phyloP scores from a whole-genome alignment of 1,140 invertebrate genomes.

The Zaprionus lachaisei region DNA sequence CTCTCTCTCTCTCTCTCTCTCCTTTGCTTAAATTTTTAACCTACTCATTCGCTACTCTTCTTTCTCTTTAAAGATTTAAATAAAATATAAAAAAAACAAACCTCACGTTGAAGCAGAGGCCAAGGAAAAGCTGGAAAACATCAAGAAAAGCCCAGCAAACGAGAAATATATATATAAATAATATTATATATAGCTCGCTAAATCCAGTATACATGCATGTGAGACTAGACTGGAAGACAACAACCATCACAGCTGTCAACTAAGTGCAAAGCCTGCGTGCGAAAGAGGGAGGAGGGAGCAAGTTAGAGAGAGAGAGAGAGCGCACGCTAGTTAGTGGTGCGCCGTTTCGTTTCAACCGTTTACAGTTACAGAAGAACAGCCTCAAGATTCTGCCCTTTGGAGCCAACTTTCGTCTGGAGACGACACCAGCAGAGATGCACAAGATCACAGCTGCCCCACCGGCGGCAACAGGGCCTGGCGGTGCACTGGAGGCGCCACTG shows the following conservation, averaged over 20 bases:
- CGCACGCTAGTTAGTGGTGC: conserved; percentile 20
- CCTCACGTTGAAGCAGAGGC: neutral
- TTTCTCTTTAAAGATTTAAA: conserved; percentile 32
- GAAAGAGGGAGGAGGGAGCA: neutral
- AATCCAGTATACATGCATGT: conserved; percentile 16
- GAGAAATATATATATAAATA: conserved; percentile 8
- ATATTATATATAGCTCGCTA: neutral
- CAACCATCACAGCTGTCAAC: neutral
- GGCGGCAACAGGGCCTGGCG: conserved; percentile 66
- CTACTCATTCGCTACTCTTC: conserved; percentile 8
- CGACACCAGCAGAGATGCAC: conserved; percentile 80
- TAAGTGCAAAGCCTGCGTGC: neutral
- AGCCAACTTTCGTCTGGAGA: conserved; percentile 82
- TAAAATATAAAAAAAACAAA: conserved; percentile 3
- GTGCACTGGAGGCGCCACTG: conserved; percentile 84
- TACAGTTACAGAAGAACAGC: conserved; percentile 54
- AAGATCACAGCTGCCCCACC: conserved; percentile 77
- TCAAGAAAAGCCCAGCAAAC: conserved; percentile 10
- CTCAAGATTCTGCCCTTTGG: conserved; percentile 83
- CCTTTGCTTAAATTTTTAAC: conserved; percentile 37
- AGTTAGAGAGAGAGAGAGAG: neutral
- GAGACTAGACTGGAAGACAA: conserved; percentile 11
- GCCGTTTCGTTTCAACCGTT: conserved; percentile 14
- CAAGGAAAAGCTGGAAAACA: conserved; percentile 22
- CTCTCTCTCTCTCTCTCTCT: conserved; percentile 24